Conservation (phyloP, 2,888 invertebrate genomes). For the Malthinus flaveolus region DNA sequence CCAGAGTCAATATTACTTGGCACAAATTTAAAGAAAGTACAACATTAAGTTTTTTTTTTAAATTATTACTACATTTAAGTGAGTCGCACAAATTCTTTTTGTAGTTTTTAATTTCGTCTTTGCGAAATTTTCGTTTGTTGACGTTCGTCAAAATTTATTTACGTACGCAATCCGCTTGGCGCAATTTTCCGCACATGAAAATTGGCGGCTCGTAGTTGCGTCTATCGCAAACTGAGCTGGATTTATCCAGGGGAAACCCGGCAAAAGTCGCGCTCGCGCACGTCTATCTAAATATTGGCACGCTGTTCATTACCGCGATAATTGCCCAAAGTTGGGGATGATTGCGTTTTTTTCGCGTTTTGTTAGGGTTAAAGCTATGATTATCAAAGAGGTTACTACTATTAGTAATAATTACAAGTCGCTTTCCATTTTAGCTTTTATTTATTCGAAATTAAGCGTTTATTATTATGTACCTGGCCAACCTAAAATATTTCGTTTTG, state of each 20-base stretch:
- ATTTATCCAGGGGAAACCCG: constrained; percentile 44
- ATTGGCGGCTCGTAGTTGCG: constrained; percentile 35
- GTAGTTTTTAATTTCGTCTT: neutral
- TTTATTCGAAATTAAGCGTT: neutral
- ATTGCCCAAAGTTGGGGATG: constrained; percentile 42
- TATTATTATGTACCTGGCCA: neutral
- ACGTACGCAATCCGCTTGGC: constrained; percentile 10
- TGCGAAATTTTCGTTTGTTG: neutral
- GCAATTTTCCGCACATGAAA: constrained; percentile 31
- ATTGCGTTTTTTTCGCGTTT: constrained; percentile 38
- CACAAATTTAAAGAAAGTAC: neutral
- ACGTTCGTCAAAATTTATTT: neutral
- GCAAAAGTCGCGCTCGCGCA: constrained; percentile 44
- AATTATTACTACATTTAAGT: too few relatives aligned
- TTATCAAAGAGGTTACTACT: constrained; percentile 27
- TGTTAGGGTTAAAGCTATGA: constrained; percentile 23
- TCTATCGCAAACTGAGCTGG: constrained; percentile 45
- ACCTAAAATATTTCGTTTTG: neutral
- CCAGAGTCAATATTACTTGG: neutral
- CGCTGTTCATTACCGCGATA: constrained; percentile 42
- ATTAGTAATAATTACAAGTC: constrained; percentile 22
- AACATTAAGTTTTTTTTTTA: too few relatives aligned
- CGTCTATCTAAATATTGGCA: constrained; percentile 34
- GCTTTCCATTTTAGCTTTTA: constrained; percentile 5
- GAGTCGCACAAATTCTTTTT: too few relatives aligned